Evolutionary conservation across 2,113 vertebrate genomes (phyloP).

Genomic region (Numenius arquata): DNA sequence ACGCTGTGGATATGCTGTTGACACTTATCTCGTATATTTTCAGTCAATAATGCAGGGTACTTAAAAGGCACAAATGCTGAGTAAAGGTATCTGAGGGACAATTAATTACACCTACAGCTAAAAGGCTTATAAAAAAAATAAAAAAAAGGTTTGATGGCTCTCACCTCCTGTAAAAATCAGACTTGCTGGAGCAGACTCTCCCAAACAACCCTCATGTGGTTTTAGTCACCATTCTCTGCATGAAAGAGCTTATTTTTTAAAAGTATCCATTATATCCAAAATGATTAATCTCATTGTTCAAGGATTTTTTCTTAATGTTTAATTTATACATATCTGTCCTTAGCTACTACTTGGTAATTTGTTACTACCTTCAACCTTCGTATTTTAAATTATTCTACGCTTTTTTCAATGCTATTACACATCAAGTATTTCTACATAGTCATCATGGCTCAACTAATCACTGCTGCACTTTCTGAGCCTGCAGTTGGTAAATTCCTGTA

Average conservation of each 20-base stretch:
- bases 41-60: not conserved
- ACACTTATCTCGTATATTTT: not conserved
- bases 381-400: conserved; percentile 30
- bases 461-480: conserved; percentile 18
- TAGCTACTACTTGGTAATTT: conserved; percentile 24
- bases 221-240: not conserved
- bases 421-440: not conserved
- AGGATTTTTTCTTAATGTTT: not conserved
- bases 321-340: conserved; percentile 44
- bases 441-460: conserved; percentile 20
- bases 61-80: not conserved
- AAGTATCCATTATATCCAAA: conserved; percentile 14
- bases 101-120: not conserved
- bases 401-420: conserved; percentile 22
- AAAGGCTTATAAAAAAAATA: not conserved
- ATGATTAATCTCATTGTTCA: conserved; percentile 30
- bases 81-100: not conserved
- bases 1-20: not conserved
- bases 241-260: not conserved
- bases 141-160: not conserved
- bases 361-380: conserved; percentile 23
- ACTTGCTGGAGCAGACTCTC: not conserved
- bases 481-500: conserved; percentile 51
- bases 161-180: not conserved
- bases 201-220: not conserved